Evolutionary conservation across 2,113 vertebrate genomes (phyloP), one percentile per base, ranked within the genome.

Genomic region (Ariopsis seemanni): DNA sequence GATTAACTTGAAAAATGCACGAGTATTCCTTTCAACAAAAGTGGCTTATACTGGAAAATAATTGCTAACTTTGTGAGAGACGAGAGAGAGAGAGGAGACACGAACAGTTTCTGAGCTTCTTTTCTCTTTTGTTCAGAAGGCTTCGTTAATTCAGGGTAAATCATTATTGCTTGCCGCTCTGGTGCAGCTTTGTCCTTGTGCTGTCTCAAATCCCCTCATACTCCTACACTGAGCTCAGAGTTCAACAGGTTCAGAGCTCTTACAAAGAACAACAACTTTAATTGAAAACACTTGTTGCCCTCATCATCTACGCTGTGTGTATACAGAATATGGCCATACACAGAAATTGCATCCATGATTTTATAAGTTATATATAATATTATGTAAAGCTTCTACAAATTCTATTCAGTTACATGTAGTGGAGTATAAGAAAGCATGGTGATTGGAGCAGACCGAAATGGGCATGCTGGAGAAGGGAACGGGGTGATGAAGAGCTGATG

Each of bases 241-340:
- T 92, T 93, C 90, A 91, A 34, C 0, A 0, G 12, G 92, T 92
- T 92, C 89, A 91, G 6, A 25, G 52, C 42, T 57, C 67, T 77
- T 88, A 62, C 63, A 67, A 79, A 85, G 84, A 85, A 71, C 5
- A 22, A 52, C 1, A 8, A 72, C 79, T 74, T 72, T 91, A 91
- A 93, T 89, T 92, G 69, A 89, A 93, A 92, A 88, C 89, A 93
- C 69, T 34, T 81, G 57, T 81, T 62, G 55, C 55, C 0, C 2
- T 81, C 10, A 22, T 62, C 6, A 14, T 62, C 3, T 20, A 34
- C 14, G 53, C n/a, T 81, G 78, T 60, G 55, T 81, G 42, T 42
- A 11, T 60, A 34, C 27, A 42, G 50, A n/a, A 14, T 11, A 14
- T 78, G 22, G 50, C 11, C 25, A 25, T 62, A 30, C 17, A 62